Base-by-base conservation (phyloP, 2,888 invertebrate species). In the Phorcus lineatus region DNA sequence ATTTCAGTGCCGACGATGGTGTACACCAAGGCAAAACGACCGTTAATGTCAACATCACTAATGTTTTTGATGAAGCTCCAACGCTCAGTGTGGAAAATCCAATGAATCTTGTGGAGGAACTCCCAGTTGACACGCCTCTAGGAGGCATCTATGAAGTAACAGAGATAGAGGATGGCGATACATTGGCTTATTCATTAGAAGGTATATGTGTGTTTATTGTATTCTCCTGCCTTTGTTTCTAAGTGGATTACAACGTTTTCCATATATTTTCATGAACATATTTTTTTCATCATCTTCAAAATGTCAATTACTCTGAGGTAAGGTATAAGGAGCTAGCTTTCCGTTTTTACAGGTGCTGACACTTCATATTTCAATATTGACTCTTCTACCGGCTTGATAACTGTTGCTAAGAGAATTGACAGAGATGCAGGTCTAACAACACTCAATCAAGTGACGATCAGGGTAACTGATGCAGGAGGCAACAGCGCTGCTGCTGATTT, bases 1-100 rank as follows among this genome's bases (percentile, higher is more conserved):
- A 9, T 55, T 76, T 22, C 76, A 76, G 76, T 24, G 54, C 54
- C 6, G 55, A 19, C 36, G 76, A 76, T 40, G 76, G 76, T 7
- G 31, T 36, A 31, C 55, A 76, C 16, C 17, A 53, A 9, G n/a
- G 16, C 2, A 19, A 55, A 28, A 16, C 19, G 6, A 40, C 55
- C 9, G 19, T 76, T 31, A 76, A 17, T 31, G 31, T 76, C 7
- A 55, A 36, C 36, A n/a, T 76, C 17, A 76, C 53, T 1, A 55
- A 76, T 31, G 31, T 55, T 28, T 55, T 70, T 19, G 70, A 76
- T 31, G 76, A 76, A 55, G 11, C 24, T 28, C 76, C 76, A 2
- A 17, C 40, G 3, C 24, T 76, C n/a, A 53, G n/a, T 54, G 76
- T 76, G 16, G 7, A 19, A 6, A 24, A 24, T 36, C 55, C 76